phyloP scores from a whole-genome alignment of 2,888 invertebrate genomes.

The Diabrotica balteata region DNA sequence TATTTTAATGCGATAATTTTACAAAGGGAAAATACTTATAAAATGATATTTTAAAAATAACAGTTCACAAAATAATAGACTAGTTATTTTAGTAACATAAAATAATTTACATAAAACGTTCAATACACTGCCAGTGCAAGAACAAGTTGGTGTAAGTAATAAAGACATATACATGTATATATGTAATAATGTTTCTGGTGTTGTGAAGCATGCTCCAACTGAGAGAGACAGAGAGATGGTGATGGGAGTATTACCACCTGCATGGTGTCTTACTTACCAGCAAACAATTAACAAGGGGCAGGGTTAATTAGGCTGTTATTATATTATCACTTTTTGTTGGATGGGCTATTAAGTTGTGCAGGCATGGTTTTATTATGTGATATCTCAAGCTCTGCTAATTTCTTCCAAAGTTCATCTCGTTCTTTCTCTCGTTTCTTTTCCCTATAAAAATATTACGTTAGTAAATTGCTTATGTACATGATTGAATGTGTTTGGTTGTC shows the following conservation, averaged over 20 bases:
- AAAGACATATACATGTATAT: conserved; percentile 25
- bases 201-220: conserved; percentile 45
- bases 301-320: conserved; percentile 45
- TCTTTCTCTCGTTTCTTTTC: conserved; percentile 96
- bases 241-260: conserved; percentile 24
- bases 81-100: conserved; percentile 44
- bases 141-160: conserved; percentile 28
- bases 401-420: conserved; percentile 97
- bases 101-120: conserved; percentile 31
- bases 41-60: conserved; percentile 39
- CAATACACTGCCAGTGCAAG: conserved; percentile 20
- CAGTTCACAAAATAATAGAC: conserved; percentile 40
- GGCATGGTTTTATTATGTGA: conserved; percentile 64
- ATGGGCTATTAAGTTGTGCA: conserved; percentile 52
- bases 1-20: conserved; percentile 34
- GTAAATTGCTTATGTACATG: too few relatives aligned
- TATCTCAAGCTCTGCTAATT: conserved; percentile 88
- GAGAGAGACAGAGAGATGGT: neutral
- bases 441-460: conserved; percentile 62
- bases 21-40: conserved; percentile 32
- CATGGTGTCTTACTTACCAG: conserved; percentile 42
- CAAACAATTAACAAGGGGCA: conserved; percentile 49
- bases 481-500: too few relatives aligned
- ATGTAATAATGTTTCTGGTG: conserved; percentile 33
- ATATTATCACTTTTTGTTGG: conserved; percentile 59